Base-by-base conservation (phyloP, 2,888 invertebrate genomes). In the Acleris laterana region DNA sequence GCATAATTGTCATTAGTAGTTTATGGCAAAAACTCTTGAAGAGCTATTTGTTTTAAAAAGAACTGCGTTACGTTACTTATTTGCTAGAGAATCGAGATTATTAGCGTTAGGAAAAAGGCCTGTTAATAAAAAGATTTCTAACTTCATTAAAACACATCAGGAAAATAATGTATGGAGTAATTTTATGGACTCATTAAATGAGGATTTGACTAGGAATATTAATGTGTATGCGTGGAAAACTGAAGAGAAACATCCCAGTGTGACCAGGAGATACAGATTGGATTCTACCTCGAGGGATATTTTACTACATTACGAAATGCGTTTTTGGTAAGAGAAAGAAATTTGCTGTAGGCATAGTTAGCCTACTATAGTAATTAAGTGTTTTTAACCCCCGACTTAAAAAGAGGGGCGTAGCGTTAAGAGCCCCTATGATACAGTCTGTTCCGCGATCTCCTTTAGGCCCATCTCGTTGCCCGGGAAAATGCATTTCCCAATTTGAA, bases 21-120 rank as follows among this genome's bases (percentile, higher is more conserved):
- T 52, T 84, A 90, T 91, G 90, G 90, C 90, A 71, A 87, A 70
- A 71, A 87, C 72, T 68, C 70, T 90, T 52, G 89, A 91, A 74
- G 90, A 90, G 50, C 69, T 90, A 28, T 82, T 89, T 44, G 73
- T 89, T 51, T 69, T 89, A 1, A 86, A 90, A 72, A 79, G 83
- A 65, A 83, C 82, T 2, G 84, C 87, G 0, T 72, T 89, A 1
- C 78, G 83, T 53, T 89, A 88, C 69, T 71, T 91, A 5, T 64
- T 90, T 5, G 84, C 84, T 0, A 75, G 89, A 25, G 89, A 90
- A 74, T 88, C 89, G 0, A 84, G 74, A 55, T 77, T 90, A 0
- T 61, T 90, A 11, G 75, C 86, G 0, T 68, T 88, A 1, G 89
- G 89, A 1, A 88, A 89, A 57, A 86, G 75, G 19, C 89, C 89